These are phyloP conservation scores for Hemibagrus wyckioides DNA, from an alignment of 2,113 vertebrate species.

Conservation along the genomic window DNA sequence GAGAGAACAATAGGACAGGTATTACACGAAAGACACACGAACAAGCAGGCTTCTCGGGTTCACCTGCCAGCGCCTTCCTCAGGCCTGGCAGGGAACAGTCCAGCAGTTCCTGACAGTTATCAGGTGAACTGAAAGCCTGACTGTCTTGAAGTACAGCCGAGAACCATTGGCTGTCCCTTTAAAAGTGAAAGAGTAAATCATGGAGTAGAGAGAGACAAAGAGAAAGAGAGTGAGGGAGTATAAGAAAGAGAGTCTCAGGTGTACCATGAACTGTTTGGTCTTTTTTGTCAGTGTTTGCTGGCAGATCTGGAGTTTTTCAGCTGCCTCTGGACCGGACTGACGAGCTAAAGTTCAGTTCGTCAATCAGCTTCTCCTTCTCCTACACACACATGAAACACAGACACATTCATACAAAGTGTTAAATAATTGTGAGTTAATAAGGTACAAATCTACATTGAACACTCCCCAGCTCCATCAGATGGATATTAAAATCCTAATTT, in stretches of 20 bases:
- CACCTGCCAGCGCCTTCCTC: too few species aligned
- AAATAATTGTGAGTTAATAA: slow-evolving; percentile 13
- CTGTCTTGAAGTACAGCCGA: background rate
- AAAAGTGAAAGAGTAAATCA: slow-evolving; percentile 12
- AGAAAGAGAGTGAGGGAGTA: background rate
- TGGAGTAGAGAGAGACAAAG: background rate
- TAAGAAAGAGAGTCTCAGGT: background rate
- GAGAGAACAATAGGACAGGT: too few species aligned
- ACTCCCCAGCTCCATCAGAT: background rate
- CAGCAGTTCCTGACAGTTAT: too few species aligned
- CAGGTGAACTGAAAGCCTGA: slow-evolving; percentile 32
- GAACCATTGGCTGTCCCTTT: background rate
- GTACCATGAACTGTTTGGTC: slow-evolving; percentile 88
- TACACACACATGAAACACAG: slow-evolving; percentile 56
- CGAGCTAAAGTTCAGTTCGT: slow-evolving; percentile 87
- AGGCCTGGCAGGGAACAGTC: slow-evolving; percentile 9
- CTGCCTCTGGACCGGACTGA: slow-evolving; percentile 86
- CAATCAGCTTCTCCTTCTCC: slow-evolving; percentile 93
- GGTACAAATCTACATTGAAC: slow-evolving; percentile 5
- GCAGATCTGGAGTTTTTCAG: slow-evolving; percentile 84
- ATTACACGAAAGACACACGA: slow-evolving; percentile 28
- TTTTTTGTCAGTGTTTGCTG: slow-evolving; percentile 79
- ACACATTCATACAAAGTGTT: slow-evolving; percentile 5
- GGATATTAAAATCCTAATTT: slow-evolving; percentile 21
- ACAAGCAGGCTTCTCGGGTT: too few species aligned